phyloP scores from a whole-genome alignment of 64 coral and sea anemone species.

The Montipora efflorescens region DNA sequence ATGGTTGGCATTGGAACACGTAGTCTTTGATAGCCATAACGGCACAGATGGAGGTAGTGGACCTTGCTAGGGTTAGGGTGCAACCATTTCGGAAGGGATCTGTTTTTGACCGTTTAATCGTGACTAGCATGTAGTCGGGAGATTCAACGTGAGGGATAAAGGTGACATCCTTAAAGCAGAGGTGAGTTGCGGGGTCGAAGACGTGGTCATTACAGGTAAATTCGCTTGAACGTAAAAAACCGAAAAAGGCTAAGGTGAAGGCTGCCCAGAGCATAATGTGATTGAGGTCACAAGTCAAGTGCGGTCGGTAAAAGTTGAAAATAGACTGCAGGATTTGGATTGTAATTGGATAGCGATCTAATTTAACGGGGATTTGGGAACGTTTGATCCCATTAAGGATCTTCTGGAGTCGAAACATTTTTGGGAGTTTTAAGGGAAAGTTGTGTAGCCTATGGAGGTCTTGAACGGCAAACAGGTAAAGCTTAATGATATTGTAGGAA shows the following conservation, averaged over 20 bases:
- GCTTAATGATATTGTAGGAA: not conserved
- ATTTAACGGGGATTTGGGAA: too few relatives aligned
- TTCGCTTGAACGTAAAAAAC: slow-evolving; percentile 16
- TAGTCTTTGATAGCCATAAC: not conserved
- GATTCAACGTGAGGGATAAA: not conserved
- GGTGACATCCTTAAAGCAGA: too few relatives aligned
- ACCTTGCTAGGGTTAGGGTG: too few relatives aligned
- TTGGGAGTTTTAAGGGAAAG: not conserved
- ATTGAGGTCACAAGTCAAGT: not conserved
- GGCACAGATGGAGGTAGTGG: too few relatives aligned
- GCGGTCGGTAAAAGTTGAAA: not conserved
- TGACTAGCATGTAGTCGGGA: not conserved
- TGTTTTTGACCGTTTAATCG: not conserved
- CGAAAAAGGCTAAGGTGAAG: slow-evolving; percentile 40
- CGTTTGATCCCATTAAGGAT: slow-evolving; percentile 20
- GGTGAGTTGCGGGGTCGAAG: not conserved
- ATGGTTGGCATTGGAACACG: not conserved
- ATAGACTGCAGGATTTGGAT: not conserved
- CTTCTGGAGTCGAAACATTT: not conserved
- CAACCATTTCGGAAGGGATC: too few relatives aligned
- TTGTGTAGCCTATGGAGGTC: not conserved
- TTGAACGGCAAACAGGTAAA: slow-evolving; percentile 1
- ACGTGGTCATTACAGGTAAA: slow-evolving; percentile 17
- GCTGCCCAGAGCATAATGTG: slow-evolving; percentile 43
- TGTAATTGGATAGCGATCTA: slow-evolving; percentile 7